These are phyloP conservation scores for Acrobasis suavella DNA, from an alignment of 2,888 invertebrate species.

Conservation along the genomic window DNA sequence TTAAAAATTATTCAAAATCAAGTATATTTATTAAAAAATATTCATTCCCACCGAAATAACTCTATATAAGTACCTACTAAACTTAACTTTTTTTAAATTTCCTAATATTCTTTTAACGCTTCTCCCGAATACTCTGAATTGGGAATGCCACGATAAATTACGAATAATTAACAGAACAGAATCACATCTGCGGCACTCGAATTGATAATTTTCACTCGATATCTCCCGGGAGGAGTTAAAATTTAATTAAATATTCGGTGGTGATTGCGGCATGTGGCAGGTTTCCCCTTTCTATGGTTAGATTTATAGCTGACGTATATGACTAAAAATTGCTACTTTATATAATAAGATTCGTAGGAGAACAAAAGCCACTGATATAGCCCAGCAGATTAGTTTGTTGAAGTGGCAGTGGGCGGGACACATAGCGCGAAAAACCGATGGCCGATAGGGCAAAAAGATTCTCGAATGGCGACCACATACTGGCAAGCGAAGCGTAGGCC, in stretches of 20 bases:
- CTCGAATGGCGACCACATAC: no score
- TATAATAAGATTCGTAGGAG: no score
- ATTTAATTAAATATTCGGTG: conserved; percentile 40
- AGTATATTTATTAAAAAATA: no score
- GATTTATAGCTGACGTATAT: background rate
- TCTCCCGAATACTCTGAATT: conserved; percentile 23
- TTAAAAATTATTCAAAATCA: no score
- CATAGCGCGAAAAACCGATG: no score
- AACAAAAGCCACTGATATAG: no score
- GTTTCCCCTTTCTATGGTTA: conserved; percentile 10
- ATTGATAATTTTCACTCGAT: conserved; percentile 39
- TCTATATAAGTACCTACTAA: background rate
- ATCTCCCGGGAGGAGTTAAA: conserved; percentile 34
- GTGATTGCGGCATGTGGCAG: conserved; percentile 14
- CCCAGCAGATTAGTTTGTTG: no score
- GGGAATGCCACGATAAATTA: conserved; percentile 37
- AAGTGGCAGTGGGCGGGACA: no score
- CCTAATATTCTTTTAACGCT: background rate
- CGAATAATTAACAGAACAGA: conserved; percentile 44
- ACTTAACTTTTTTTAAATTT: background rate
- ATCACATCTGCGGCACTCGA: conserved; percentile 44
- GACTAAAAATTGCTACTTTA: background rate
- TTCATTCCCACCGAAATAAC: no score
- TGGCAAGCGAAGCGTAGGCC: no score
- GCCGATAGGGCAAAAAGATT: no score